Conservation (phyloP, 2,113 vertebrate genomes). For the Stegostoma tigrinum region DNA sequence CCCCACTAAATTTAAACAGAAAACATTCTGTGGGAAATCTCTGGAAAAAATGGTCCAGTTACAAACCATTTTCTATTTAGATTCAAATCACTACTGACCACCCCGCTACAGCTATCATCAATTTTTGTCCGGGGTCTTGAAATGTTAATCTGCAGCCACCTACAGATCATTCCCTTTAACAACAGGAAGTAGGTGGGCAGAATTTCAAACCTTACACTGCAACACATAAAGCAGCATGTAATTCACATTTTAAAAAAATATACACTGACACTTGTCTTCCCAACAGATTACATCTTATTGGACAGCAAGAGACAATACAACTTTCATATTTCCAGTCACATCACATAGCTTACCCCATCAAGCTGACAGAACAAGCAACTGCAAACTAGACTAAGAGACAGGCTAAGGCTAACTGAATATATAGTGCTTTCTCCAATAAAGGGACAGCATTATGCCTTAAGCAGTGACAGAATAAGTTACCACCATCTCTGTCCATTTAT, state of each 20-base stretch:
- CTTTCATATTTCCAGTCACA: constrained; percentile 29
- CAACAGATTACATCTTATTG: neutral
- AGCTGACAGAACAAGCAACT: constrained; percentile 9
- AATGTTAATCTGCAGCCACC: neutral
- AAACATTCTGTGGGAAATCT: neutral
- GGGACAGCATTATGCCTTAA: neutral
- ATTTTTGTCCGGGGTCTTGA: neutral
- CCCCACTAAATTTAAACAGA: neutral
- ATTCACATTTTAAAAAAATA: constrained; percentile 12
- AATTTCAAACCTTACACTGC: neutral
- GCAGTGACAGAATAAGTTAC: neutral
- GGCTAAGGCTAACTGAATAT: neutral
- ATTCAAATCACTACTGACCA: neutral
- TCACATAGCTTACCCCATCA: neutral
- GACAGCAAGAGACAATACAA: neutral
- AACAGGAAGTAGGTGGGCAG: neutral
- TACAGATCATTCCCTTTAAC: neutral
- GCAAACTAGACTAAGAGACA: constrained; percentile 20
- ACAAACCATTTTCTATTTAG: neutral
- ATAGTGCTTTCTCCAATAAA: neutral
- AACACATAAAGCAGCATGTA: constrained; percentile 18
- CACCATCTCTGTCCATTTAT: constrained; percentile 14
- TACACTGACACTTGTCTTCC: neutral
- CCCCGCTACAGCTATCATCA: neutral
- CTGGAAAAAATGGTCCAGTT: neutral